phyloP scores from a whole-genome alignment of 2,797 vertebrate species.

The Triplophysa yarkandensis region DNA sequence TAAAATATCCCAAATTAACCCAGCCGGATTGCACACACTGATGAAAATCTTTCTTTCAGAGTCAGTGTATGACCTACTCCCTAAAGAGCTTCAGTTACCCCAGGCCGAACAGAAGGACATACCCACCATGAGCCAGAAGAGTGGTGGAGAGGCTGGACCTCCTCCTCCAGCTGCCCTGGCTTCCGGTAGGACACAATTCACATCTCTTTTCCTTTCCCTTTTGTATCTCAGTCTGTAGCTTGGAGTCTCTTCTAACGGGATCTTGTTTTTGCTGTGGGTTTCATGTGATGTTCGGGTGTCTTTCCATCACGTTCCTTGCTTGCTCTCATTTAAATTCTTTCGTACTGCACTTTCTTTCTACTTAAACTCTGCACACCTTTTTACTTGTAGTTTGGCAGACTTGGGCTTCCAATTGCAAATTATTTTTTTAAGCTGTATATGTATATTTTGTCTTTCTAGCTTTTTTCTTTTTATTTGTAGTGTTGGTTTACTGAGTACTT shows the following conservation, averaged over 20 bases:
- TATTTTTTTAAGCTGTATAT: slow-evolving; percentile 33
- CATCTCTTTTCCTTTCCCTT: slow-evolving; percentile 62
- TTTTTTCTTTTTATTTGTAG: neutral
- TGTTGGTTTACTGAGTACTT: slow-evolving; percentile 11
- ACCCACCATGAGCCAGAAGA: slow-evolving; percentile 98
- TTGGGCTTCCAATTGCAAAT: slow-evolving; percentile 1
- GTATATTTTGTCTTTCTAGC: slow-evolving; percentile 1
- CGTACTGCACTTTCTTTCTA: neutral
- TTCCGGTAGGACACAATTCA: slow-evolving; percentile 87
- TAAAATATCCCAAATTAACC: too few species aligned
- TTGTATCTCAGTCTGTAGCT: slow-evolving; percentile 71
- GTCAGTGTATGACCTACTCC: slow-evolving; percentile 99
- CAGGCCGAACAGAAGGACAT: slow-evolving; percentile 87
- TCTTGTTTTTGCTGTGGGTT: slow-evolving; percentile 21
- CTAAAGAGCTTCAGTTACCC: slow-evolving; percentile 98
- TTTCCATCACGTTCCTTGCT: neutral
- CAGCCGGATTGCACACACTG: neutral
- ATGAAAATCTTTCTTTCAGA: slow-evolving; percentile 71
- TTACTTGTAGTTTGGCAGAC: slow-evolving; percentile 8
- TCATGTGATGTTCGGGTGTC: neutral
- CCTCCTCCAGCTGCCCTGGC: slow-evolving; percentile 92
- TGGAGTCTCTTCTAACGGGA: slow-evolving; percentile 34
- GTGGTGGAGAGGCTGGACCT: slow-evolving; percentile 95
- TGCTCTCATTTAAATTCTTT: neutral
- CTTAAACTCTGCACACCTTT: neutral